phyloP scores from a whole-genome alignment of 2,797 vertebrate species.

The Heterohyrax brucei region DNA sequence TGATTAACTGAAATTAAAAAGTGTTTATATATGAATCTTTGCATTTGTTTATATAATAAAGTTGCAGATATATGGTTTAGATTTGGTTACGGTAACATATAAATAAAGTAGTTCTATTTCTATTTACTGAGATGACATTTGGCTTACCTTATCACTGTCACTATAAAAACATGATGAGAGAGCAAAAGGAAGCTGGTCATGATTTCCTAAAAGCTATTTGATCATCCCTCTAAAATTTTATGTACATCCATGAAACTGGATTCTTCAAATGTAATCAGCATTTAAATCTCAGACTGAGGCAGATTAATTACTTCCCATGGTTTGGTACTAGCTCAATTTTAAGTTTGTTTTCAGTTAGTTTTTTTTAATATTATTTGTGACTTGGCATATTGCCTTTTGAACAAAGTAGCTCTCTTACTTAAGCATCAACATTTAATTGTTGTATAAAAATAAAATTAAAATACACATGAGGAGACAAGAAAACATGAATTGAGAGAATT shows the following conservation, averaged over 20 bases:
- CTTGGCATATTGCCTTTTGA: background rate
- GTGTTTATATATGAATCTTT: background rate
- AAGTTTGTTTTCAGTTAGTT: background rate
- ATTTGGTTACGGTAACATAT: background rate
- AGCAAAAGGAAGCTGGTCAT: background rate
- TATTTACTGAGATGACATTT: background rate
- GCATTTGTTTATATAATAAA: background rate
- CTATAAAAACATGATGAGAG: background rate
- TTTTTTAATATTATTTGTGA: background rate
- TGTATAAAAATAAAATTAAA: background rate
- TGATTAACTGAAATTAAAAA: conserved; percentile 42
- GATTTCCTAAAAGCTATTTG: background rate
- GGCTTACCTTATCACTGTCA: background rate
- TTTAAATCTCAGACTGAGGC: background rate
- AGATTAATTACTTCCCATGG: background rate
- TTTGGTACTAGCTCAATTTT: background rate
- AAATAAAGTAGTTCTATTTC: background rate
- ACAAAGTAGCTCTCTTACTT: background rate
- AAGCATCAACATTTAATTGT: background rate
- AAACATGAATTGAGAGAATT: background rate
- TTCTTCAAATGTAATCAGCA: conserved; percentile 22
- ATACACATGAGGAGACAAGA: background rate
- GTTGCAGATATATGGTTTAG: background rate
- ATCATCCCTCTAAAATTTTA: conserved; percentile 5
- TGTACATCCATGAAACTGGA: background rate